Evolutionary conservation across 2,113 vertebrate genomes (phyloP).

Genomic region (Rhea americana): DNA sequence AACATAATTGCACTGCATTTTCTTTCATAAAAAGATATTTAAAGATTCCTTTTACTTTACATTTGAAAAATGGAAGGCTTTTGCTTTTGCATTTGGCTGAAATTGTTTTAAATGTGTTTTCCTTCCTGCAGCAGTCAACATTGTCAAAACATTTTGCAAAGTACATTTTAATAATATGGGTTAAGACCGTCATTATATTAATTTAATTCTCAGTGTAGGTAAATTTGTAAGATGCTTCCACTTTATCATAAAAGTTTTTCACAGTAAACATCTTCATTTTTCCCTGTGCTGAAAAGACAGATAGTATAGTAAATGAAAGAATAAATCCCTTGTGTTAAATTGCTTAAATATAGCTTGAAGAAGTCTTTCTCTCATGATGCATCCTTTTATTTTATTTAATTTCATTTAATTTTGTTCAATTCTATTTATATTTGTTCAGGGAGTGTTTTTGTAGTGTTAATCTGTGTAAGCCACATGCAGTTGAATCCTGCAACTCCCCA

Average conservation of each 20-base stretch:
- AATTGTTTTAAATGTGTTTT: constrained; percentile 62
- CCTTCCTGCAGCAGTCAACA: constrained; percentile 43
- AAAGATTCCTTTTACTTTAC: constrained; percentile 63
- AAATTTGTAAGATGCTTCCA: constrained; percentile 62
- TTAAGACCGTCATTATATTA: constrained; percentile 57
- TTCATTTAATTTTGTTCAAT: constrained; percentile 52
- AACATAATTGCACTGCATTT: constrained; percentile 53
- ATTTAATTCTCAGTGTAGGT: constrained; percentile 56
- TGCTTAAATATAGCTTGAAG: constrained; percentile 29
- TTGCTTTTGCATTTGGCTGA: constrained; percentile 63
- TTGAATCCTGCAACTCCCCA: constrained; percentile 80
- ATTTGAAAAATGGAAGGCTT: constrained; percentile 56
- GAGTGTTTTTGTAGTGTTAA: constrained; percentile 74
- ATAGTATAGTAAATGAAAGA: not conserved
- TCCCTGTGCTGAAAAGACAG: not conserved
- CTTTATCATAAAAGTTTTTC: constrained; percentile 46
- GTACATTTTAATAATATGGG: constrained; percentile 55
- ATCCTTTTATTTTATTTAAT: constrained; percentile 42
- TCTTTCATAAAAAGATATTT: constrained; percentile 41
- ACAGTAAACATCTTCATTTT: constrained; percentile 43
- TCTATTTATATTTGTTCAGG: constrained; percentile 63
- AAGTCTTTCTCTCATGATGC: constrained; percentile 3
- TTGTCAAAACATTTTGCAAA: constrained; percentile 59
- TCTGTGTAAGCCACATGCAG: constrained; percentile 77
- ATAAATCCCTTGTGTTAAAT: not conserved